Percentiles rank a stretch among this genome's conserved stretches.
Evolutionary conservation across 2,797 vertebrate species (phyloP).

Genomic region (Phalanger gymnotis): DNA sequence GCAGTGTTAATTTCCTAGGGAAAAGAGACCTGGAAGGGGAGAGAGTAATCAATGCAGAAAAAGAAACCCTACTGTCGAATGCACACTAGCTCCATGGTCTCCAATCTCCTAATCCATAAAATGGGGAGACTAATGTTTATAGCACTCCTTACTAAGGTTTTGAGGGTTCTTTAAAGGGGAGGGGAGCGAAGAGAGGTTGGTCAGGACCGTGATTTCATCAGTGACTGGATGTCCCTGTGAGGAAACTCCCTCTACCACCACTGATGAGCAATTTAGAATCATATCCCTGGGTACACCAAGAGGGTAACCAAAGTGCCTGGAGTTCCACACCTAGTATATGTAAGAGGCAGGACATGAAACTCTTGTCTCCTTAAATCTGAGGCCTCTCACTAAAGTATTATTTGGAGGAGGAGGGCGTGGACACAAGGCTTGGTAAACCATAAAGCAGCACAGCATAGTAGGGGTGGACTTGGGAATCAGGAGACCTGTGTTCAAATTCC

Average conservation of each 20-base stretch:
- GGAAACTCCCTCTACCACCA: not conserved
- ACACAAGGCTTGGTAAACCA: not conserved
- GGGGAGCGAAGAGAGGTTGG: not conserved
- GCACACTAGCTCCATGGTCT: not conserved
- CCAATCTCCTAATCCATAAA: not conserved
- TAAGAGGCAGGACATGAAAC: not conserved
- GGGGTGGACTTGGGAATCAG: not conserved
- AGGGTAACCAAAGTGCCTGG: not conserved
- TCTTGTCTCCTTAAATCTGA: not conserved
- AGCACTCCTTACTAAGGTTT: not conserved
- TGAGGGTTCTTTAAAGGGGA: not conserved
- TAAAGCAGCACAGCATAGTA: not conserved
- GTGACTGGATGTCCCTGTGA: not conserved
- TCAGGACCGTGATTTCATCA: not conserved
- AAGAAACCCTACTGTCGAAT: not conserved
- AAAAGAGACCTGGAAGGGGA: not conserved
- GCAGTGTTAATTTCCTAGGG: not conserved
- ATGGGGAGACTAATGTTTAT: not conserved
- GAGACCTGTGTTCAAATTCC: not conserved
- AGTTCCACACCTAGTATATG: not conserved
- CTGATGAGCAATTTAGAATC: not conserved
- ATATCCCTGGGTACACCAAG: not conserved
- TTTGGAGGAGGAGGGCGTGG: fast-evolving
- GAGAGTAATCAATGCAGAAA: not conserved
- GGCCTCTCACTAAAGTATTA: not conserved